These are phyloP conservation scores for Plectrocnemia conspersa DNA, from an alignment of 1,140 invertebrate genomes.

Conservation along the genomic window DNA sequence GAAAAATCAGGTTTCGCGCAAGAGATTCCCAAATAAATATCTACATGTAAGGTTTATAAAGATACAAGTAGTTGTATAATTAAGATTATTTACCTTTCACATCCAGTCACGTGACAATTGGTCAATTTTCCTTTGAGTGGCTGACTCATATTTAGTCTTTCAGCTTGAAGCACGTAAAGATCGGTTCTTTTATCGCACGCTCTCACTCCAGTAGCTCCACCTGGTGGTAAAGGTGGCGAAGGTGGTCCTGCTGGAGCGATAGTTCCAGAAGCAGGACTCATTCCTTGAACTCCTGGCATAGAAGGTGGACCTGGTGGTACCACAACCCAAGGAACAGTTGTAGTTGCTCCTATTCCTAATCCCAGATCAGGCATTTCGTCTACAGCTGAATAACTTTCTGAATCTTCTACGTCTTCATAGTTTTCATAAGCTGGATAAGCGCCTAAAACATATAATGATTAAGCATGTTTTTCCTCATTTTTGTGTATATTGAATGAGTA, in stretches of 20 bases:
- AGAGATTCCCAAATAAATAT: too few species aligned
- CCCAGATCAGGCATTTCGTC: conserved; percentile 42
- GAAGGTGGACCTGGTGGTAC: conserved; percentile 30
- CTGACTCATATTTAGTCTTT: conserved; percentile 69
- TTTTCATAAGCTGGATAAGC: conserved; percentile 23
- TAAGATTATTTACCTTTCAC: conserved; percentile 74
- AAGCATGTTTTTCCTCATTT: not conserved
- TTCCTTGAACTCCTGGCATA: conserved; percentile 31
- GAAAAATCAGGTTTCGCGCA: too few species aligned
- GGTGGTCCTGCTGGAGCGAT: conserved; percentile 43
- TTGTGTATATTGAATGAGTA: not conserved
- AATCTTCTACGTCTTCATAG: conserved; percentile 30
- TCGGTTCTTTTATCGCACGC: conserved; percentile 84
- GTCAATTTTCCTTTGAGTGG: conserved; percentile 78
- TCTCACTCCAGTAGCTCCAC: conserved; percentile 52
- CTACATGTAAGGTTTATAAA: not conserved
- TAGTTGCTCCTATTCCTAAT: conserved; percentile 42
- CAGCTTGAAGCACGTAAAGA: conserved; percentile 78
- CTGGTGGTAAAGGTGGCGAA: conserved; percentile 49
- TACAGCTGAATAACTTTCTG: conserved; percentile 36
- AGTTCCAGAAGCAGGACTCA: conserved; percentile 41
- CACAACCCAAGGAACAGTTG: not conserved
- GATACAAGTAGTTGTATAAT: not conserved
- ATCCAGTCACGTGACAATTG: conserved; percentile 83
- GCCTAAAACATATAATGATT: conserved; percentile 13